Base-by-base conservation (phyloP, 2,797 vertebrate species). In the Steatocranus sp. region DNA sequence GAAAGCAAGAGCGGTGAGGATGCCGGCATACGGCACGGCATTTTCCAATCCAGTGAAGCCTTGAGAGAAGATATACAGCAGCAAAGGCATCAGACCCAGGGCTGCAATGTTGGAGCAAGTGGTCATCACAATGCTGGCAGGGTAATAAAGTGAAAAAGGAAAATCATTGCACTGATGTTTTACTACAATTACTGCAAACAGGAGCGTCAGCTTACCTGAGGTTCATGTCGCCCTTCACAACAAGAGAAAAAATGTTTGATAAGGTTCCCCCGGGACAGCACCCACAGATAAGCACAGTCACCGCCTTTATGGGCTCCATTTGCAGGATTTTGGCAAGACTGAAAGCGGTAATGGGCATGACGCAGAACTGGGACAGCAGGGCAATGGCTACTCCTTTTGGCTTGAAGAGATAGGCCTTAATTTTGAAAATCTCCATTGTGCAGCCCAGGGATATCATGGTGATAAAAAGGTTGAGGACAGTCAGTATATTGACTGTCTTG, bases 291-390 rank as follows among this genome's bases (percentile, higher is more conserved):
- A 99, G 95, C 76, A 97, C 93, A 4, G 96, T 96, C 83, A 98
- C 83, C 0, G 96, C 92, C 90, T 97, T 96, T 0, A 94, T 80
- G 23, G 95, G 49, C 4, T 78, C 76, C 89, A 98, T 88, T 61
- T 58, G 88, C 51, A 98, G 92, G 34, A 95, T 0, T 91, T 96
- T 97, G 82, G 96, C 94, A 66, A 98, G 14, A 10, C 63, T 6
- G 63, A 97, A 97, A 14, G 97, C 97, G 1, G 95, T 94, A 49
- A 98, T 82, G 20, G 97, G 97, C 97, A 98, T 98, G 89, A 98
- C 86, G 63, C 96, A 95, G 0, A 97, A 97, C 91, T 98, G 98
- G 5, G 97, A 91, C 79, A 96, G n/a, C 68, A 97, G 14, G 0
- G 97, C 97, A 38, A 97, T 94, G 80, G 49, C 88, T 18, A 97